These are phyloP conservation scores for Melikaiella ostensackeni DNA, from an alignment of 2,888 invertebrate genomes.

Conservation along the genomic window DNA sequence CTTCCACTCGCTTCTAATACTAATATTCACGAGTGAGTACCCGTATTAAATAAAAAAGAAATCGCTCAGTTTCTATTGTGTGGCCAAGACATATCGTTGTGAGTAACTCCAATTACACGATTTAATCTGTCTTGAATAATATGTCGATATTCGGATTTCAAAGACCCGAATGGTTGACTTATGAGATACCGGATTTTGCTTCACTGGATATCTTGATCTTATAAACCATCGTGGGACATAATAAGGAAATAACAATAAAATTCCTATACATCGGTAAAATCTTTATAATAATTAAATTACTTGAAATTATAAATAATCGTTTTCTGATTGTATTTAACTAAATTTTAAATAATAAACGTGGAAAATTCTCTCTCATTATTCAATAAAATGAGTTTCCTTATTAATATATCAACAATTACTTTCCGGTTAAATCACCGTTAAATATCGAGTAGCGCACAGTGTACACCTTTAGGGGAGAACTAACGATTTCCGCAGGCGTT, in stretches of 20 bases:
- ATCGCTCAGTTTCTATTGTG: not conserved
- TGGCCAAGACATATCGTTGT: not conserved
- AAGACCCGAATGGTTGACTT: not conserved
- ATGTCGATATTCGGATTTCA: not conserved
- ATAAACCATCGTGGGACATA: not conserved
- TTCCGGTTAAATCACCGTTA: constrained; percentile 7
- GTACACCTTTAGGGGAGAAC: constrained; percentile 14
- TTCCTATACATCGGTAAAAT: too few species aligned
- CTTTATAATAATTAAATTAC: too few species aligned
- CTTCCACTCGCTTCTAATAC: constrained; percentile 32
- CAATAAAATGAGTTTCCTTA: not conserved
- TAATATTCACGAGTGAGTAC: constrained; percentile 32
- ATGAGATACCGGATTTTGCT: not conserved
- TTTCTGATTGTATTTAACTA: not conserved
- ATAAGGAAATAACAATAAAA: not conserved
- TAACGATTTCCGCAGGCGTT: constrained; percentile 30
- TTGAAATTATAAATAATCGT: not conserved
- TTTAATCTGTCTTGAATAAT: constrained; percentile 2
- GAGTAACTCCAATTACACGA: not conserved
- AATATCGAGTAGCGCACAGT: constrained; percentile 1
- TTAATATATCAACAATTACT: constrained; percentile 15
- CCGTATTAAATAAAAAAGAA: not conserved
- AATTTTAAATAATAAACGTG: too few species aligned
- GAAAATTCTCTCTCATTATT: not conserved
- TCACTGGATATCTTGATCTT: not conserved